phyloP scores from a whole-genome alignment of 2,888 invertebrate genomes.

The Lepidochrysops patricia region DNA sequence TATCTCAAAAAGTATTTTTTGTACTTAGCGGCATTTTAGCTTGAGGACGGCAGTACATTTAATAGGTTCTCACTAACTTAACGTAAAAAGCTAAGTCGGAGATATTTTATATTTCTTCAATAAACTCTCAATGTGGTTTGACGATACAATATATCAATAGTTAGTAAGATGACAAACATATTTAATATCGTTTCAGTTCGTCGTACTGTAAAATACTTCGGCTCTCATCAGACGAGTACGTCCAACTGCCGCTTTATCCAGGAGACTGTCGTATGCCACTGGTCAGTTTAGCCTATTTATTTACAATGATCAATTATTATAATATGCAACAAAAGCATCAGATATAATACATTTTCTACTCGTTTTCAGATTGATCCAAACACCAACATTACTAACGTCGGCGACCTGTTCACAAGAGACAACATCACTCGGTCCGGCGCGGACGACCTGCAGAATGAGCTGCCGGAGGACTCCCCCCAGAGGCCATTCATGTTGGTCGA shows the following conservation, averaged over 20 bases:
- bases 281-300: slow-evolving; percentile 34
- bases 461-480: slow-evolving; percentile 54
- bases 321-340: too few relatives aligned
- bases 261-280: slow-evolving; percentile 84
- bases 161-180: neutral
- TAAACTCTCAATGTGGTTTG: too few relatives aligned
- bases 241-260: slow-evolving; percentile 82
- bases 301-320: neutral
- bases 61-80: too few relatives aligned
- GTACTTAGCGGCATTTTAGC: too few relatives aligned
- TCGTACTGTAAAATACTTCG: slow-evolving; percentile 86
- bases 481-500: slow-evolving; percentile 56
- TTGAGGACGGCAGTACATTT: too few relatives aligned
- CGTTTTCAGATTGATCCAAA: slow-evolving; percentile 38
- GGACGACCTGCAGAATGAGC: slow-evolving; percentile 52
- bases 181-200: slow-evolving; percentile 63
- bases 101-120: too few relatives aligned
- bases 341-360: too few relatives aligned
- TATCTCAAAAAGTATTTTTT: neutral
- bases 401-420: slow-evolving; percentile 31
- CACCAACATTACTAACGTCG: slow-evolving; percentile 35
- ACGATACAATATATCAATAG: too few relatives aligned
- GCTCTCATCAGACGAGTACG: slow-evolving; percentile 81
- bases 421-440: slow-evolving; percentile 41
- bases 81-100: too few relatives aligned